These are phyloP conservation scores for Arvicanthis niloticus DNA, from an alignment of 2,113 vertebrate genomes.

Conservation along the genomic window DNA sequence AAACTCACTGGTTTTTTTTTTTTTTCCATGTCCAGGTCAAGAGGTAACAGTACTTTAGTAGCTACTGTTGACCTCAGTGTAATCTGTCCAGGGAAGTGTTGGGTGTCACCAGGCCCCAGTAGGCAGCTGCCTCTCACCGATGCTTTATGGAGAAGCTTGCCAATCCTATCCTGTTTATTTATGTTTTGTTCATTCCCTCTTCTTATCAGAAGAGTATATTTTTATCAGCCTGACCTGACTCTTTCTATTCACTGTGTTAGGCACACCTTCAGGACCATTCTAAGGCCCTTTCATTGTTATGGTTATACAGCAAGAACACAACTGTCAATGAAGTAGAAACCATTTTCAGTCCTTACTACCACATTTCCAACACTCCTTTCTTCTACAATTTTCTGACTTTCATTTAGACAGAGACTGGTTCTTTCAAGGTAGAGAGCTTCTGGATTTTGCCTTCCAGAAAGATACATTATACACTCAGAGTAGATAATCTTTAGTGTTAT, in stretches of 20 bases:
- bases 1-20: not conserved
- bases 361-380: not conserved
- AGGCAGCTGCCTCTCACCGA: not conserved
- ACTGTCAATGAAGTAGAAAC: constrained; percentile 35
- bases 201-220: not conserved
- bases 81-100: not conserved
- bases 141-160: not conserved
- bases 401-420: not conserved
- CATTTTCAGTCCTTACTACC: constrained; percentile 30
- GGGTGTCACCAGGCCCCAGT: not conserved
- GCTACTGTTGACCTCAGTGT: not conserved
- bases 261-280: not conserved
- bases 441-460: not conserved
- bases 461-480: not conserved
- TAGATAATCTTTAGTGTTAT: not conserved
- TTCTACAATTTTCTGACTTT: not conserved
- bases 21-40: not conserved
- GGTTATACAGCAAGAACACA: constrained; percentile 11
- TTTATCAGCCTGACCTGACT: not conserved
- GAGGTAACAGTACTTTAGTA: not conserved
- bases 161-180: not conserved
- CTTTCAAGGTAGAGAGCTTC: not conserved
- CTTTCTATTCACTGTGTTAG: not conserved
- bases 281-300: not conserved
- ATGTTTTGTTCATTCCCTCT: not conserved